Evolutionary conservation across 2,888 invertebrate genomes (phyloP), one percentile per base, ranked within the genome.

Genomic region (Balanococcus diminutus): DNA sequence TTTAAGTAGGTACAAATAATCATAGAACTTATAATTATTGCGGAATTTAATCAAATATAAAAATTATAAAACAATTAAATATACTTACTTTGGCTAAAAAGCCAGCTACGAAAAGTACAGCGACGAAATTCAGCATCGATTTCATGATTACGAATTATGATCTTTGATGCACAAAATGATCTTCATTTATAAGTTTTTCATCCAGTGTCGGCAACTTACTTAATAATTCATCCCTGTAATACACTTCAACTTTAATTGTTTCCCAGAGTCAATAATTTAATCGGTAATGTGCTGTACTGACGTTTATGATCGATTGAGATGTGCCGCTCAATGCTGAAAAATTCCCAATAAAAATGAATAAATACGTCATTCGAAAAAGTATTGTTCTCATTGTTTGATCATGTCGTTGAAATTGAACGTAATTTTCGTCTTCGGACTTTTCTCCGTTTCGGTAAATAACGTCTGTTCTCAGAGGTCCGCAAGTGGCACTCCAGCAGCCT

Each of bases 381-480:
- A 3, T 28, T 9, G 28, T 8, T 67, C 9, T 8, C 8, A 56
- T 9, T 19, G 46, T 16, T 2, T 16, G 14, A 81, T 28, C 2
- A 82, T 82, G 82, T 51, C 82, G 31, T 16, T 82, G 16, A 82
- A 82, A 32, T 82, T 56, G 51, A 51, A 56, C 32, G 46, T 46
- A 14, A 46, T 82, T 31, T 82, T 82, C 11, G 25, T 82, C 3
- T 82, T 8, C 32, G 28, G 56, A 11, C 19, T 82, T 16, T n/a
- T 56, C 32, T n/a, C 31, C 14, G 16, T 56, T 16, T 51, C 56
- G 9, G 82, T 82, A 82, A 82, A 56, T 82, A 81, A n/a, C n/a
- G n/a, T 25, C n/a, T 19, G 39, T 11, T 2, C 42, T n/a, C 3
- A 28, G 1, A 79, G 75, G 9, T 79, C 19, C 11, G 75, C 22